Evolutionary conservation across 2,113 vertebrate genomes (phyloP), one percentile per base, ranked within the genome.

Genomic region (Chinchilla lanigera): DNA sequence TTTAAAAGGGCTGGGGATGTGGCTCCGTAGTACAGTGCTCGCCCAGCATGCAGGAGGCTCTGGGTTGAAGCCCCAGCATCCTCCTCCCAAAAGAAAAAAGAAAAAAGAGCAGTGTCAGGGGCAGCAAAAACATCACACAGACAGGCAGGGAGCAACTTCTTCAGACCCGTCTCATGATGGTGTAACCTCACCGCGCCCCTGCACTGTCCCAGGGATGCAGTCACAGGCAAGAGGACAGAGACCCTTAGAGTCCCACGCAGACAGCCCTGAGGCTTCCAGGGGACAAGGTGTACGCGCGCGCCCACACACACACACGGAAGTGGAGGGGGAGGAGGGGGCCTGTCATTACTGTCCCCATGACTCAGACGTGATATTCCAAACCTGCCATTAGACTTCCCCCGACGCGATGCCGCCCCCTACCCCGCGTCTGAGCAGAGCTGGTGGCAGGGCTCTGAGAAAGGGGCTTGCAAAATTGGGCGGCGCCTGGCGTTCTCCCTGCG

Each of bases 271-370:
- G 69, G 88, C 44, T 81, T 91, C 54, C 75, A 77, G 1, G 17
- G 67, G 82, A 71, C 78, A 78, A 80, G 85, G 91, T 89, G 38
- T 3, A 38, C 22, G 50, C 41, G 47, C 47, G 54, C 41, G 77
- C 30, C 91, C 30, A 93, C 33, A 26, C 50, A 82, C 30, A 93
- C 30, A 93, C 33, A 26, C 50, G 78, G 26, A 58, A 26, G 52
- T 56, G 5, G 60, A 89, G 54, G 50, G 69, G 71, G 86, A 65
- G 52, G 13, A 19, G 1, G 89, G 56, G 86, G 65, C 78, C 93
- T 97, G 92, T 98, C 96, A 98, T 98, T 98, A 98, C 93, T 81
- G 97, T 86, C 97, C 95, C 93, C 60, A 14, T 97, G 97, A 98
- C 96, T 98, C 97, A 97, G 60, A 89, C 83, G 54, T 28, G 61